Conservation (phyloP, 2,888 invertebrate genomes). For the Leucoma salicis region DNA sequence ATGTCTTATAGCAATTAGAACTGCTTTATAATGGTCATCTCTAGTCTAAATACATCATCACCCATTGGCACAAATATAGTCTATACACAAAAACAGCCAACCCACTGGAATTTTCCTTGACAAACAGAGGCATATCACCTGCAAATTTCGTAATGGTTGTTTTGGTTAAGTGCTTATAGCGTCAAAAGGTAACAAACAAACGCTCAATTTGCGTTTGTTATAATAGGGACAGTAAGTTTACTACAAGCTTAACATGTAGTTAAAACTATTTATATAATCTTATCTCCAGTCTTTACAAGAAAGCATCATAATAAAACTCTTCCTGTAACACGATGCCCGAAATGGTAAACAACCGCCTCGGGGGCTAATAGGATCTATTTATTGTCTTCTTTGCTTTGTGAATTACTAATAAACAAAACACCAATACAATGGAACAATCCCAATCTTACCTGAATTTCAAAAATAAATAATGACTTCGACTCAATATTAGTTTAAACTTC, state of each 20-base stretch:
- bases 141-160: too few relatives aligned
- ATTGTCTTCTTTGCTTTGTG: conserved; percentile 26
- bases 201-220: too few relatives aligned
- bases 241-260: background rate
- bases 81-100: too few relatives aligned
- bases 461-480: conserved; percentile 59
- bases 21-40: too few relatives aligned
- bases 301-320: background rate
- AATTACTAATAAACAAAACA: conserved; percentile 26
- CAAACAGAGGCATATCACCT: too few relatives aligned
- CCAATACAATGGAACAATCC: conserved; percentile 14
- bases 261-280: background rate
- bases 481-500: conserved; percentile 24
- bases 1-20: too few relatives aligned
- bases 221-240: too few relatives aligned
- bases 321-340: conserved; percentile 12
- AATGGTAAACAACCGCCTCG: conserved; percentile 17
- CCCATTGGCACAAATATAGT: too few relatives aligned
- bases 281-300: background rate
- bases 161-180: too few relatives aligned
- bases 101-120: too few relatives aligned
- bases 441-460: conserved; percentile 47
- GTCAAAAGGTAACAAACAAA: too few relatives aligned
- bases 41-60: too few relatives aligned
- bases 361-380: conserved; percentile 27